Conservation (phyloP, 1,140 invertebrate genomes). For the Muscidifurax raptorellus region DNA sequence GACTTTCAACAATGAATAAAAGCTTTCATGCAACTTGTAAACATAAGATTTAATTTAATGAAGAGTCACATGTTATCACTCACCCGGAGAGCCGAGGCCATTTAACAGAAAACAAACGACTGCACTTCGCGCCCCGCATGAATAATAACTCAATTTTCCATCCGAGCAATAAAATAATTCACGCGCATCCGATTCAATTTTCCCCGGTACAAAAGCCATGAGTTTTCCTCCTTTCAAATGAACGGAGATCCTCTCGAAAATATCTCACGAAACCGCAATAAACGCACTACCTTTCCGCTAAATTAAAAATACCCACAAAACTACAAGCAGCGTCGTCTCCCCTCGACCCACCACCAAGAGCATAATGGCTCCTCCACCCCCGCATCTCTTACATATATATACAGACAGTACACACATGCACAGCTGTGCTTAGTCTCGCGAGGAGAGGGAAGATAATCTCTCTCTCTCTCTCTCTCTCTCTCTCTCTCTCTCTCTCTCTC, state of each 20-base stretch:
- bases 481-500: constrained; percentile 18
- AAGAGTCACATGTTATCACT: not conserved
- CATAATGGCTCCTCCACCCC: constrained; percentile 16
- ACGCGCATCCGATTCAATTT: not conserved
- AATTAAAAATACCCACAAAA: not conserved
- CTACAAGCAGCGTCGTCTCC: not conserved
- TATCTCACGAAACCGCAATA: not conserved
- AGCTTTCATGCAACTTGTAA: not conserved
- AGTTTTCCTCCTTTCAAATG: not conserved
- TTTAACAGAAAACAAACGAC: too few species aligned
- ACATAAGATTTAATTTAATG: not conserved
- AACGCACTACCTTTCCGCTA: not conserved
- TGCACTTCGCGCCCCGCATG: too few species aligned
- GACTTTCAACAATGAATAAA: not conserved
- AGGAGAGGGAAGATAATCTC: constrained; percentile 38
- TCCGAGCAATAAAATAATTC: not conserved
- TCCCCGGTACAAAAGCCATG: not conserved
- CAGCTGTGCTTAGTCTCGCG: constrained; percentile 15
- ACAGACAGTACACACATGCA: not conserved
- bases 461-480: constrained; percentile 18
- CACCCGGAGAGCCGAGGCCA: too few species aligned
- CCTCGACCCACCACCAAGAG: not conserved
- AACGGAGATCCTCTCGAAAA: not conserved
- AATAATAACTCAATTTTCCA: constrained; percentile 2
- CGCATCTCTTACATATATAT: not conserved